These are phyloP conservation scores for Xiphophorus birchmanni DNA, from an alignment of 2,797 vertebrate species.

Conservation along the genomic window DNA sequence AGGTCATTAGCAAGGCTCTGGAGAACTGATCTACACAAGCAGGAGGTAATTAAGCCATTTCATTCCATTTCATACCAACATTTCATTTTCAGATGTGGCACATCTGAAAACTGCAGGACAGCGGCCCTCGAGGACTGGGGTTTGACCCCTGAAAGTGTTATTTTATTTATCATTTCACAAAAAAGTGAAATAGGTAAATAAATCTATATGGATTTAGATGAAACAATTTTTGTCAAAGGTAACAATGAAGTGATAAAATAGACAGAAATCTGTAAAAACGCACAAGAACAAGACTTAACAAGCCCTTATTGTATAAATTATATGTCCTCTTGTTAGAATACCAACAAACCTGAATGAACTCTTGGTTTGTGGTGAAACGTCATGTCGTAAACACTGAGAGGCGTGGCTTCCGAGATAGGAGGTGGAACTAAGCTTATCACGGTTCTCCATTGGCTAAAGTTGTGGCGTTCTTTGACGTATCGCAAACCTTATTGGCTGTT, in stretches of 20 bases:
- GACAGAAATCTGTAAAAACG: background rate
- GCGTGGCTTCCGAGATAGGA: conserved; percentile 11
- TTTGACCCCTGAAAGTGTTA: background rate
- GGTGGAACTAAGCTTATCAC: accelerated
- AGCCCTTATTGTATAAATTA: background rate
- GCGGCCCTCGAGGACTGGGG: no score
- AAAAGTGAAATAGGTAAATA: background rate
- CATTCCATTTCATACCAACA: no score
- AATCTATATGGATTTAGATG: background rate
- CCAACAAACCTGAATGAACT: background rate
- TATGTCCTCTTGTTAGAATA: background rate
- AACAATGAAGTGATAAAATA: background rate
- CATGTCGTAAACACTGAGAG: background rate
- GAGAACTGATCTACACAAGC: no score
- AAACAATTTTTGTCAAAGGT: background rate
- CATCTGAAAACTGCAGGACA: no score
- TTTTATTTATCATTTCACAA: background rate
- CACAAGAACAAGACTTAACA: no score
- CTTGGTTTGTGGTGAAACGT: background rate
- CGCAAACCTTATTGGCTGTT: conserved; percentile 58
- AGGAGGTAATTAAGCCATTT: no score
- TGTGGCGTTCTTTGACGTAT: conserved; percentile 79
- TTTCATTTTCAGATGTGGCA: no score
- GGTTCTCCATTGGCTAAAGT: conserved; percentile 53
- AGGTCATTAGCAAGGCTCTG: no score